A percentile compares a stretch with the other conserved stretches of the same genome.
Evolutionary conservation across 2,797 vertebrate genomes (phyloP).

Genomic region (Molossus molossus): DNA sequence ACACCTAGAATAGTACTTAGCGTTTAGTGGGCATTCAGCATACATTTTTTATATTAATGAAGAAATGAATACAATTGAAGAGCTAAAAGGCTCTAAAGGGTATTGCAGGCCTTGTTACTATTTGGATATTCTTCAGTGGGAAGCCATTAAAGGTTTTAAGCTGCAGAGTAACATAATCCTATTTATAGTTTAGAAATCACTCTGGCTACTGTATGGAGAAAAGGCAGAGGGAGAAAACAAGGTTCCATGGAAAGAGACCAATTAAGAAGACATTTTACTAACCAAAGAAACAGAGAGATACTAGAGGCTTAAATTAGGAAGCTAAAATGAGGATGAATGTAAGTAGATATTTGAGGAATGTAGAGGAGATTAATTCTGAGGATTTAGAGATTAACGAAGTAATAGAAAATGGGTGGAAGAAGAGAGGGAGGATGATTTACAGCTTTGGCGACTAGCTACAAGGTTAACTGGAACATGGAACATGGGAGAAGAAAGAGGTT

Average conservation of each 20-base stretch:
- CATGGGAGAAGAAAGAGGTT: not conserved
- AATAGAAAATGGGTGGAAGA: not conserved
- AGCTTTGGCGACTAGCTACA: not conserved
- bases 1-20: not conserved
- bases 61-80: not conserved
- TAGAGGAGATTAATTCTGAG: not conserved
- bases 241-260: not conserved
- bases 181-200: not conserved
- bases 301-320: not conserved
- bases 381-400: not conserved
- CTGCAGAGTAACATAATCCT: not conserved
- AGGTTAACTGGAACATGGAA: not conserved
- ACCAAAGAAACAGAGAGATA: not conserved
- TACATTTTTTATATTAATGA: not conserved
- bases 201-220: not conserved
- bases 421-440: not conserved
- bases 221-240: not conserved
- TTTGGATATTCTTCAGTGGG: not conserved
- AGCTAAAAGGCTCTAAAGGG: not conserved
- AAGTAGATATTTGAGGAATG: not conserved
- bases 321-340: not conserved
- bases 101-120: not conserved
- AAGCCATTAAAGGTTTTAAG: not conserved
- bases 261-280: not conserved
- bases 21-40: not conserved